Evolutionary conservation across 2,113 vertebrate genomes (phyloP).

Genomic region (Zingel zingel): DNA sequence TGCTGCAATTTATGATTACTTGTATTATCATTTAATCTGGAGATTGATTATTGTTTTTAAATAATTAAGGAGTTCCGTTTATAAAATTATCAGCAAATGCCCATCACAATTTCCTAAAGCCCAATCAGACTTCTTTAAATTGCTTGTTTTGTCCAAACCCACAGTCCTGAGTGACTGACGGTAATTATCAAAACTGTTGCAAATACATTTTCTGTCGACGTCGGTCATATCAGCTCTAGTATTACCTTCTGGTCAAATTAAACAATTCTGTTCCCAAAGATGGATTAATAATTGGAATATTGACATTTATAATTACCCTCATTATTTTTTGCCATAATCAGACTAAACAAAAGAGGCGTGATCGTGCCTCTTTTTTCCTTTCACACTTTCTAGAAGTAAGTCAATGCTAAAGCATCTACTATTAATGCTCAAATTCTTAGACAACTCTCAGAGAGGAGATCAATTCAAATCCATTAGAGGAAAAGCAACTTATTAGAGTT

Average conservation of each 20-base stretch:
- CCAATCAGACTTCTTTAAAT: no score
- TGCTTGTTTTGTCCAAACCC: not conserved
- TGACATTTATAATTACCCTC: not conserved
- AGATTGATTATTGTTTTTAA: not conserved
- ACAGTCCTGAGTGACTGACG: no score
- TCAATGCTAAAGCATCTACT: not conserved
- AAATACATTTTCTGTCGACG: not conserved
- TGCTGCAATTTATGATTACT: not conserved
- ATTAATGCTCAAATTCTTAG: constrained; percentile 5
- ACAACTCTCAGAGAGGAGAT: not conserved
- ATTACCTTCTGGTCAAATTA: not conserved
- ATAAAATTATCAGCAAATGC: not conserved
- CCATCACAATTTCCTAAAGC: not conserved
- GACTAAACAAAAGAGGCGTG: no score
- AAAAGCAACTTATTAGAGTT: not conserved
- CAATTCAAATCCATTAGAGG: constrained; percentile 11
- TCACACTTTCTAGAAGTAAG: not conserved
- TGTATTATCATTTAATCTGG: not conserved
- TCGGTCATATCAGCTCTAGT: not conserved
- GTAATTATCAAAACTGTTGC: not conserved
- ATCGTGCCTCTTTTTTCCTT: not conserved
- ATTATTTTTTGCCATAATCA: not conserved
- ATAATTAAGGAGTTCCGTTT: no score
- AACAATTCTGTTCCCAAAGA: not conserved
- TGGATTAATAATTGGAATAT: not conserved